Base-by-base conservation (phyloP, 2,888 invertebrate species). In the Melieria crassipennis region DNA sequence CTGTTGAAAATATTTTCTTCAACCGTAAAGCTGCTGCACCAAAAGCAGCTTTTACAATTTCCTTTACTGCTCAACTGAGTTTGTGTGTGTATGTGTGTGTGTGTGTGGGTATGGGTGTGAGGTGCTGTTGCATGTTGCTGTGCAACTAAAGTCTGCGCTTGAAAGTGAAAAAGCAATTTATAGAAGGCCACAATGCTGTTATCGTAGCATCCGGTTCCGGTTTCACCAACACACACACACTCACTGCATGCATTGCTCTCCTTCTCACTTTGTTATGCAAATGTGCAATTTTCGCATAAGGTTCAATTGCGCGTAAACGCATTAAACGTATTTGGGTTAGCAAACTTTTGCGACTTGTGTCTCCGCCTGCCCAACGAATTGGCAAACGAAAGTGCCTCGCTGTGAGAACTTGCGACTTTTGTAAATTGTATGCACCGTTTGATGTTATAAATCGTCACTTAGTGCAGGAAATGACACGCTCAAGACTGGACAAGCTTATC, bases 171-270 rank as follows among this genome's bases (percentile, higher is more conserved):
- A 69, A 62, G 69, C 69, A 63, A 69, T 69, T 69, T 69, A 69
- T 69, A 55, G 56, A 69, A 63, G 46, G 63, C 69, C 69, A 69
- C 62, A 69, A 69, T 63, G 62, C 62, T 63, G 69, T 69, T 69
- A 69, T 69, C 69, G 69, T 63, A 63, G 69, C 62, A 69, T 69
- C 69, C 69, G 69, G 55, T 69, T 69, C 69, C 69, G 62, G 62
- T 57, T 69, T 43, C 9, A 6, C 50, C 11, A 13, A 6, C 50
- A 50, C 58, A 48, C 47, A 13, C 47, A 58, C 42, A 65, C 57
- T 47, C 57, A 46, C 48, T 64, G 5, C 50, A 30, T 42, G n/a
- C 3, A 45, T 45, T 42, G n/a, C 50, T 45, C 48, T 50, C 48
- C 50, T 42, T 13, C 10, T 30, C 11, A 55, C 42, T 55, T 63